Conservation (phyloP, 2,888 invertebrate genomes). For the Drosophila percnosoma region DNA sequence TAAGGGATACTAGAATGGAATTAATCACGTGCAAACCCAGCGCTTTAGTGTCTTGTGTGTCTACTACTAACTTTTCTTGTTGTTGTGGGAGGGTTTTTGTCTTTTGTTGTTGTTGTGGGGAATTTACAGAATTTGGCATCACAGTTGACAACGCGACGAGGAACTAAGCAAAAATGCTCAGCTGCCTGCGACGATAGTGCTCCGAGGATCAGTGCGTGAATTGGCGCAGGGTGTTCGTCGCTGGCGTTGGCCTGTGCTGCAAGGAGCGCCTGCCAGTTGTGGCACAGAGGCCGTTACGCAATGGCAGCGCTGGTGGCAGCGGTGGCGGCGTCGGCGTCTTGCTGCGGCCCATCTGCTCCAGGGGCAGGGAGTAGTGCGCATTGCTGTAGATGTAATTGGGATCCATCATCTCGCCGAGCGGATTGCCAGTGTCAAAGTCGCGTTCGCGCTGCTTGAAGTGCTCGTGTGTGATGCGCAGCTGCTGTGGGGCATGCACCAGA, state of each 20-base stretch:
- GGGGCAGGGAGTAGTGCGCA: conserved; percentile 83
- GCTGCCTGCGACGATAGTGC: conserved; percentile 78
- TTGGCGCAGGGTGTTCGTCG: conserved; percentile 79
- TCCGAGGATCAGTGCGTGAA: conserved; percentile 81
- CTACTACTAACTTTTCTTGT: conserved; percentile 35
- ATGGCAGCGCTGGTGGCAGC: conserved; percentile 83
- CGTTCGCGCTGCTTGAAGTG: conserved; percentile 80
- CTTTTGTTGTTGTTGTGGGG: conserved; percentile 5
- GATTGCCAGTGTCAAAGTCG: conserved; percentile 60
- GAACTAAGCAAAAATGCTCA: conserved; percentile 80
- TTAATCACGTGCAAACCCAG: conserved; percentile 31
- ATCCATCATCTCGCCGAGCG: conserved; percentile 79
- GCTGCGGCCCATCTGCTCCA: conserved; percentile 80
- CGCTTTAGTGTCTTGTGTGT: conserved; percentile 35
- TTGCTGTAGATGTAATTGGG: conserved; percentile 84
- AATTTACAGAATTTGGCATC: conserved; percentile 69
- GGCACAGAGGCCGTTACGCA: conserved; percentile 82
- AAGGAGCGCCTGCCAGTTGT: conserved; percentile 80
- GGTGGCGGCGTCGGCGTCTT: conserved; percentile 84
- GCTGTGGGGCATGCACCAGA: conserved; percentile 71
- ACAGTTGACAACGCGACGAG: conserved; percentile 72
- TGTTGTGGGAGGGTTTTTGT: conserved; percentile 10
- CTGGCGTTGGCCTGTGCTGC: conserved; percentile 66
- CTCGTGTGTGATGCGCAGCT: conserved; percentile 79
- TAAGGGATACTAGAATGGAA: conserved; percentile 2